Conservation (phyloP, 2,797 vertebrate genomes). For the Philypnodon macrostomus region DNA sequence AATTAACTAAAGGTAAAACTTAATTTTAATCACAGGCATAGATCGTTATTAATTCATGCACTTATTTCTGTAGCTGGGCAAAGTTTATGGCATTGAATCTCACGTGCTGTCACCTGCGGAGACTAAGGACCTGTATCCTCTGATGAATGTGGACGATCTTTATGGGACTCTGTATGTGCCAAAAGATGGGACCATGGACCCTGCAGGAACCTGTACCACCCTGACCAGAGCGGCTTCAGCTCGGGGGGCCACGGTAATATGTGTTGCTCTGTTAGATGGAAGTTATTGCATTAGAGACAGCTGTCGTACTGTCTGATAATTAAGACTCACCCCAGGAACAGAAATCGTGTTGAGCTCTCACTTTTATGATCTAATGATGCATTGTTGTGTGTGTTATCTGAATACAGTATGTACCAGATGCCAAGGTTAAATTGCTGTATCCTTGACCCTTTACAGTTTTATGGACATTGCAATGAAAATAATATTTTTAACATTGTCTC, state of each 20-base stretch:
- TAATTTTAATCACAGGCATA: too few relatives aligned
- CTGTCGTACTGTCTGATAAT: too few relatives aligned
- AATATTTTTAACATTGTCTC: too few relatives aligned
- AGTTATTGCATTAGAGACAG: too few relatives aligned
- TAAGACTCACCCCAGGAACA: too few relatives aligned
- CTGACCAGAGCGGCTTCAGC: constrained; percentile 85
- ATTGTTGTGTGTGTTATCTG: constrained; percentile 11
- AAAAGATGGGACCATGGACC: constrained; percentile 95
- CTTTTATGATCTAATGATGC: background rate
- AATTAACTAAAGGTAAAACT: too few relatives aligned
- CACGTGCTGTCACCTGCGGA: constrained; percentile 88
- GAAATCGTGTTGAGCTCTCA: background rate
- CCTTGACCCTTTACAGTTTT: too few relatives aligned
- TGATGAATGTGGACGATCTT: constrained; percentile 92
- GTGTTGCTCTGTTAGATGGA: background rate
- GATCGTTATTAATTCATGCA: background rate
- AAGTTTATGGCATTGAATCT: constrained; percentile 92
- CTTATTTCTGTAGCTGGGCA: constrained; percentile 81
- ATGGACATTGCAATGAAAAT: too few relatives aligned
- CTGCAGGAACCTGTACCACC: constrained; percentile 89
- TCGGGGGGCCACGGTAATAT: constrained; percentile 84
- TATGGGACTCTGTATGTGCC: constrained; percentile 94
- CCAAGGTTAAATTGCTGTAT: background rate
- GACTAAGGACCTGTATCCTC: constrained; percentile 92
- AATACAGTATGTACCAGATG: background rate